Evolutionary conservation across 2,113 vertebrate genomes (phyloP), one percentile per base, ranked within the genome.

Genomic region (Hippocampus barbouri): DNA sequence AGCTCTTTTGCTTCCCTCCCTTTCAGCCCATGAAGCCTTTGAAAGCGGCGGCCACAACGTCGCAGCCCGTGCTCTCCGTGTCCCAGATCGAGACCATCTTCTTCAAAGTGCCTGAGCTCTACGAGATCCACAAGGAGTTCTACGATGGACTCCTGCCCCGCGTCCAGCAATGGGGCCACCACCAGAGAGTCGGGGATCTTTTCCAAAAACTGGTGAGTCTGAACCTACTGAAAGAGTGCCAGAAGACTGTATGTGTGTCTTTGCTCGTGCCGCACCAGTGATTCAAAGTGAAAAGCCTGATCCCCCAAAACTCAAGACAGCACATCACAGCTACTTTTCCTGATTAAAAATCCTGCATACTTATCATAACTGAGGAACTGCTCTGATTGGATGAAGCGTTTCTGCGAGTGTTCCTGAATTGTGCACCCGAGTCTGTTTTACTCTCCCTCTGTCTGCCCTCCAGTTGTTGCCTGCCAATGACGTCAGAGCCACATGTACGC

Each of bases 11-110:
- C 64, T 5, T 77, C 53, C 69, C n/a, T 49, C 56, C 74, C 57
- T 56, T 45, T 54, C 85, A 99, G 97, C 97, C 97, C 54, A 98
- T 99, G 96, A 99, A 99, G 86, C 97, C 97, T 51, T 80, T 99
- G 84, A 98, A 96, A 85, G 97, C 97, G 0, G 97, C 97, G 0
- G 96, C 97, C 78, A 98, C 96, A 60, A 99, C 97, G 4, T 99
- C 97, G 0, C 97, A 99, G 91, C 97, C 97, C 0, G 96, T 98
- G 75, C 93, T 98, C 84, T 94, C 92, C 0, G 89, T 93, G 62
- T 93, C 95, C 83, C 97, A 99, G 92, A 97, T 99, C 10, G 97
- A 99, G 88, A 98, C 96, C 83, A 99, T 99, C 91, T 99, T 99
- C 92, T 99, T 97, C 92, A 98, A 98, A 92, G 97, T 99, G 92